A percentile compares a stretch with the other conserved stretches of the same genome.
These are phyloP conservation scores for Crambe crambe DNA, from an alignment of 37 sponge, comb jelly and placozoan genomes.

Conservation along the genomic window DNA sequence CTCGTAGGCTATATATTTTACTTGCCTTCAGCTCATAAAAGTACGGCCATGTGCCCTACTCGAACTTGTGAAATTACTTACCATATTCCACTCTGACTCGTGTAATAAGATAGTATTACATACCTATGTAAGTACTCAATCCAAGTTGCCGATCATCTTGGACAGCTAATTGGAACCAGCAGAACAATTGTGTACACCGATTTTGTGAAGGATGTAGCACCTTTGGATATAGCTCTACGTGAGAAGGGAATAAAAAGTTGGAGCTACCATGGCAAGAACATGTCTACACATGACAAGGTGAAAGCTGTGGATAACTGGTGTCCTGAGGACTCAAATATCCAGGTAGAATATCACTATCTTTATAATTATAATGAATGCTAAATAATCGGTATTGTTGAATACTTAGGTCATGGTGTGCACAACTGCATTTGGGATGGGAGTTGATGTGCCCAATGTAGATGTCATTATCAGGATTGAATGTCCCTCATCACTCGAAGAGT, in stretches of 20 bases:
- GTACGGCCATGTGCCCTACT: too few relatives aligned
- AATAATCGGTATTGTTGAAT: too few relatives aligned
- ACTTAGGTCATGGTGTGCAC: conserved; percentile 36
- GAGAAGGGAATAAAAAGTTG: conserved; percentile 3
- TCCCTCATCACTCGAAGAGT: conserved; percentile 20
- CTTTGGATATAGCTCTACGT: conserved; percentile 20
- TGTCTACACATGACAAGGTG: conserved; percentile 31
- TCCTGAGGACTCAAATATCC: background rate
- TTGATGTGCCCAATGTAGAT: conserved; percentile 14
- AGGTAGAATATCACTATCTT: background rate
- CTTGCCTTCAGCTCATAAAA: too few relatives aligned
- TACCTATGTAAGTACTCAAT: too few relatives aligned
- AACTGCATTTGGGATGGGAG: conserved; percentile 45
- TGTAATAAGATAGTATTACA: too few relatives aligned
- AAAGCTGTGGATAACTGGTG: conserved; percentile 31
- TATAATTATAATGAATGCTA: too few relatives aligned
- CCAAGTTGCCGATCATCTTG: too few relatives aligned
- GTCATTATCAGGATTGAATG: conserved; percentile 15
- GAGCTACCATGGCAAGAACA: conserved; percentile 37
- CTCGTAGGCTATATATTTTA: too few relatives aligned
- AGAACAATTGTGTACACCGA: conserved; percentile 29
- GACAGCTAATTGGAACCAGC: too few relatives aligned
- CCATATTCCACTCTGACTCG: too few relatives aligned
- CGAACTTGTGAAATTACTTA: too few relatives aligned
- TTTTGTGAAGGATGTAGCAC: conserved; percentile 40